These are phyloP conservation scores for Syrmaticus mikado DNA, from an alignment of 2,113 vertebrate species.

Conservation along the genomic window DNA sequence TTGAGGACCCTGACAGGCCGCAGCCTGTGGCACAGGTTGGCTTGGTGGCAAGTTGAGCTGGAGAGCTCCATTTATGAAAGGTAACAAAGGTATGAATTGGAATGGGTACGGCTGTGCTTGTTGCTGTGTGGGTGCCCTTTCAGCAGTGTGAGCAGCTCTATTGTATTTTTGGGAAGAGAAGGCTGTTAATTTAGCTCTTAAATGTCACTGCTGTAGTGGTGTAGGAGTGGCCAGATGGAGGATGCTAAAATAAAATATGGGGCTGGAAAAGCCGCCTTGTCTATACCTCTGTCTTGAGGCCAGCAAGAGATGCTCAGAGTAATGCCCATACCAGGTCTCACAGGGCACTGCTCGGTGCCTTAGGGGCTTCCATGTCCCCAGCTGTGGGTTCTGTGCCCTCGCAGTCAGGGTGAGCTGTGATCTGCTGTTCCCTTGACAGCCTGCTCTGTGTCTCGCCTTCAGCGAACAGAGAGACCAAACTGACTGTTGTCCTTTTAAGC, in stretches of 20 bases:
- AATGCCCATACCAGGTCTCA: no score
- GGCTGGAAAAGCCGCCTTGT: neutral
- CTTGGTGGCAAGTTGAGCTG: neutral
- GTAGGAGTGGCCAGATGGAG: neutral
- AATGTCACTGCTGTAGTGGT: neutral
- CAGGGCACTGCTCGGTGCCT: no score
- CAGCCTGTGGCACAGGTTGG: accelerated
- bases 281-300: accelerated
- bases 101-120: accelerated
- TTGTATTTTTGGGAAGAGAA: neutral
- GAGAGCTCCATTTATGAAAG: accelerated
- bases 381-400: neutral
- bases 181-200: neutral
- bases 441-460: neutral
- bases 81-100: accelerated
- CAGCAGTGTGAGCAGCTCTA: neutral
- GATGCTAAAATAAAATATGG: neutral
- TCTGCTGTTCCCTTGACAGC: neutral
- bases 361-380: neutral
- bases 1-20: neutral
- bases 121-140: neutral
- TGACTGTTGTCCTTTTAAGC: neutral
- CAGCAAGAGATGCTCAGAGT: accelerated
- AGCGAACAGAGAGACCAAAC: accelerated
- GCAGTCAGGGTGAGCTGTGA: neutral